Evolutionary conservation across 1,140 invertebrate genomes (phyloP).

Genomic region (Nasonia vitripennis): DNA sequence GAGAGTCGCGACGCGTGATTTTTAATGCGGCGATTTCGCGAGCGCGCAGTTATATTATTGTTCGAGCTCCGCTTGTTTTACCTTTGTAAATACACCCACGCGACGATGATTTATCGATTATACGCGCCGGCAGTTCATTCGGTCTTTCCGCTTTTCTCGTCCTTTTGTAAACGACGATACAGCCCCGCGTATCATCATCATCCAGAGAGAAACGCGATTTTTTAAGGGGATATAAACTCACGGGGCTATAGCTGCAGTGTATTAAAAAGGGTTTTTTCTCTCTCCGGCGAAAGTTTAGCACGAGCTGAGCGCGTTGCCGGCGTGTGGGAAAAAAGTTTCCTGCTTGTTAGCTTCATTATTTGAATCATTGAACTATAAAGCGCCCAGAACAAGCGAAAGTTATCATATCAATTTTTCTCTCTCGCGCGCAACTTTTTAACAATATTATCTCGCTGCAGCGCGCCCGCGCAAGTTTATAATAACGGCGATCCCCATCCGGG

Average conservation of each 20-base stretch:
- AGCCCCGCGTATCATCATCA: too few relatives aligned
- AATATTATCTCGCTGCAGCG: neutral
- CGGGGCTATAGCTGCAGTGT: neutral
- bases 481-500: neutral
- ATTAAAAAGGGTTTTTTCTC: neutral
- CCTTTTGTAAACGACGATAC: too few relatives aligned
- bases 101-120: neutral
- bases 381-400: neutral
- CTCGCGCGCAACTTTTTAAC: neutral
- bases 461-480: neutral
- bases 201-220: neutral
- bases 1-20: neutral
- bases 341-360: constrained; percentile 18
- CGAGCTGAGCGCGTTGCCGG: neutral
- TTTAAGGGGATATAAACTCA: neutral
- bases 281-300: neutral
- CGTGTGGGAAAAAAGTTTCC: neutral
- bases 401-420: constrained; percentile 15
- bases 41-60: neutral
- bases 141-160: too few relatives aligned
- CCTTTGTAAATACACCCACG: neutral
- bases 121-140: too few relatives aligned
- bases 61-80: neutral
- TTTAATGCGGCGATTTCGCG: neutral
- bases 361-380: constrained; percentile 17